A percentile compares a stretch with the other conserved stretches of the same genome.
phyloP scores from a whole-genome alignment of 2,113 vertebrate genomes.

The Pristiophorus japonicus region DNA sequence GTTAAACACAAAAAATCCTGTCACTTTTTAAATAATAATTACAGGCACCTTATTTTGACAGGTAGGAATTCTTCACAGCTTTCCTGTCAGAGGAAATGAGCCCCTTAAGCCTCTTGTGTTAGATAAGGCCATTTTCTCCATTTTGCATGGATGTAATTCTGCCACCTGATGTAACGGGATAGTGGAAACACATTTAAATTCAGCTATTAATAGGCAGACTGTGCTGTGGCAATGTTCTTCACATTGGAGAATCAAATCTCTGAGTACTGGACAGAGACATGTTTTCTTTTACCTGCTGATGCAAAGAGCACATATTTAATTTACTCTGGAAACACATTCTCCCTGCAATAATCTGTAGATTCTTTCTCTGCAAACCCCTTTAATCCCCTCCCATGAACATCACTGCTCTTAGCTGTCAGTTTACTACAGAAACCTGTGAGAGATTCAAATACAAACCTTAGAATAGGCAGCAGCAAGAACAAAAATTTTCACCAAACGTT shows the following conservation, averaged over 20 bases:
- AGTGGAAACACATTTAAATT: not conserved
- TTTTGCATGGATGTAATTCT: constrained; percentile 1
- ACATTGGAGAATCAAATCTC: not conserved
- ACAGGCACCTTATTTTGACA: not conserved
- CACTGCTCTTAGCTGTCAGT: not conserved
- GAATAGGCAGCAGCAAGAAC: too few species aligned
- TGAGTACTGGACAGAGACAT: not conserved
- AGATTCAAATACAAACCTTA: not conserved
- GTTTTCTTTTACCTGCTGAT: not conserved
- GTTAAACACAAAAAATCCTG: not conserved
- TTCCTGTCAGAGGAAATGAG: not conserved
- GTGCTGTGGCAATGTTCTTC: not conserved
- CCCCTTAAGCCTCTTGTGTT: not conserved
- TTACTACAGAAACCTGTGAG: not conserved
- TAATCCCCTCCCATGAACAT: not conserved
- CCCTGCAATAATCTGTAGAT: not conserved
- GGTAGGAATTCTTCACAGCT: not conserved
- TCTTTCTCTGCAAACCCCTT: not conserved
- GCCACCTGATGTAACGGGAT: not conserved
- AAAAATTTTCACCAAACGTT: not conserved
- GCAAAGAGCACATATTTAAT: not conserved
- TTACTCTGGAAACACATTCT: not conserved
- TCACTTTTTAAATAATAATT: not conserved
- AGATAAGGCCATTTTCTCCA: not conserved
- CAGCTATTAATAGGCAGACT: not conserved